Base-by-base conservation (phyloP, 2,797 vertebrate species). In the Spheniscus humboldti region DNA sequence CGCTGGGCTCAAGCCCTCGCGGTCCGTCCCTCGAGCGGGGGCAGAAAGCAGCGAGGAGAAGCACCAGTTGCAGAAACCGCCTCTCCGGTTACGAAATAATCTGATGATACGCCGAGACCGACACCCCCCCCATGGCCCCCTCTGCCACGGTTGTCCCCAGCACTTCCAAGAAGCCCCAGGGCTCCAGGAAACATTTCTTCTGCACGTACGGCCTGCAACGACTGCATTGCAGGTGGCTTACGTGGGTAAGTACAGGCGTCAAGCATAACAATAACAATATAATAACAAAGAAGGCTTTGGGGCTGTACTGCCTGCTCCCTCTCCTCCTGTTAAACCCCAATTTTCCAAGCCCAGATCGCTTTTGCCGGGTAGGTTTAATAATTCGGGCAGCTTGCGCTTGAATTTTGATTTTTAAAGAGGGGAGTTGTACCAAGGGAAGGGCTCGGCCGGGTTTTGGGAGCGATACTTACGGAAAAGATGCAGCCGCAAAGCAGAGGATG, bases 381-480 rank as follows among this genome's bases (percentile, higher is more conserved):
- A 83, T 7, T 62, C 28, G 0, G 16, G 11, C 25, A n/a, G 31
- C 15, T 25, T 0, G 7, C 0, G 8, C 30, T 18, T 27, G 33
- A 25, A 55, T n/a, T 19, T 3, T 20, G 20, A 10, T 6, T n/a
- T 45, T 69, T 3, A 27, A 41, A 35, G 53, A 9, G 12, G 27
- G 22, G 35, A 1, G 23, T 24, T 8, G 9, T 8, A 2, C 33
- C 14, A 5, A 6, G 41, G 41, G 56, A n/a, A 77, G 55, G 64
- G 77, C 30, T 75, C 11, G 4, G 53, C 2, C 0, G 9, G n/a
- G 30, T 15, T 8, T 24, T 9, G 37, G 83, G 79, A 7, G 13
- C 1, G 2, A 3, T 53, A 98, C 99, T 99, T 95, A 99, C 99
- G 99, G 99, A 31, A 99, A 95, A 39, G 99, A 98, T 1, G 99